Base-by-base conservation (phyloP, 2,797 vertebrate species). In the Lates japonicus region DNA sequence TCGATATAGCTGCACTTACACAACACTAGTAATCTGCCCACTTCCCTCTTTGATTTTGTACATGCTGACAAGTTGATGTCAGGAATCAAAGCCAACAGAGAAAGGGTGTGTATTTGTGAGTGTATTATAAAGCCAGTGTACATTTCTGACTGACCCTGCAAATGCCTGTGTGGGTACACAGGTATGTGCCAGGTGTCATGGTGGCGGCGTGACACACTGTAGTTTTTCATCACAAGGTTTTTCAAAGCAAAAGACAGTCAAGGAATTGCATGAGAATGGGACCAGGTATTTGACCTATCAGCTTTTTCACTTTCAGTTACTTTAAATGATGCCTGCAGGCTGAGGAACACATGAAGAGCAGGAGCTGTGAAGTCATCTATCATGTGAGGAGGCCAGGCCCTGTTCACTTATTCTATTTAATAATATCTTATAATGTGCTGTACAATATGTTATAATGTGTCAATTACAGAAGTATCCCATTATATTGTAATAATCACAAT, bases 141-240 rank as follows among this genome's bases (percentile, higher is more conserved):
- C 1, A 6, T 42, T 60, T 41, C 14, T 42, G 29, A 54, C 41
- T 39, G 44, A 25, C 22, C 20, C 3, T 14, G 11, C 39, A 68
- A 68, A 70, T 66, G 29, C 62, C 29, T 78, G 62, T 13, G 7
- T 19, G 51, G 37, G 13, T 9, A 29, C 25, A 29, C 25, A 29
- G 25, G 25, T 29, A 29, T 29, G 25, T 29, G 25, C 25, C n/a
- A n/a, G 2, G 25, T 11, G 5, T 29, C 13, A 55, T 39, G 13
- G 22, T 35, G 5, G 33, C 14, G 22, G 16, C 1, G 17, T 73
- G 58, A 59, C 3, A 5, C 25, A 29, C 25, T 29, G 25, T 37
- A 31, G 19, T 72, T 81, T n/a, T 52, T 59, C 4, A 37, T 79
- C 48, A 78, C 1, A 39, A 3, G 19, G 31, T n/a, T 60, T 8